Evolutionary conservation across 2,113 vertebrate species (phyloP), one percentile per base, ranked within the genome.

Genomic region (Leiothrix lutea): DNA sequence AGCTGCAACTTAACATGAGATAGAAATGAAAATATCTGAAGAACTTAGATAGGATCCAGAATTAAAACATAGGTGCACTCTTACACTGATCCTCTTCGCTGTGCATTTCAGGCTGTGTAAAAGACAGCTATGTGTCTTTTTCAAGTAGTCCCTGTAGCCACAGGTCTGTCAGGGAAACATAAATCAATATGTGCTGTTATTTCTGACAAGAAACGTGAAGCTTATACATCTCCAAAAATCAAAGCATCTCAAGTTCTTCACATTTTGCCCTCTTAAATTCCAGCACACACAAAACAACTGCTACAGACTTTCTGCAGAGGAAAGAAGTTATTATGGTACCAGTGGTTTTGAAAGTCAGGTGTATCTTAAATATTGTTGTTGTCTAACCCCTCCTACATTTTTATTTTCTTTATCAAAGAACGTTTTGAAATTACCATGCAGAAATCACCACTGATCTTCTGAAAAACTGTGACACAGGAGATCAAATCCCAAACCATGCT

Each of bases 71-170:
- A 22, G 4, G 7, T 86, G 8, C 33, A 19, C 21, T 71, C 28
- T 75, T 67, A 6, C 3, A 20, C 28, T 36, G 24, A 12, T 36
- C 11, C 21, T 89, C 15, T 91, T 78, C 0, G 0, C 31, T 80
- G 26, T 44, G 26, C 33, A 11, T 66, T 79, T 66, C 51, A 33
- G 21, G 0, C 0, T 26, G 36, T 22, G 36, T 22, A 50, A 31
- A 66, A 26, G 53, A 26, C 17, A 82, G 9, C 19, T 70, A 1
- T 3, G 0, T 54, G 31, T 78, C 70, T 81, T 82, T 85, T 21
- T 70, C 48, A 16, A 66, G 26, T 33, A 61, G 28, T 60, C 29
- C 47, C 4, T 4, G 2, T 70, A 73, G 31, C 70, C 56, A 16
- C 66, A 61, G 56, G 24, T 88, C 24, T 44, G 36, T 51, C 18